Conservation (phyloP, 2,113 vertebrate genomes). For the Corydoras sp. region DNA sequence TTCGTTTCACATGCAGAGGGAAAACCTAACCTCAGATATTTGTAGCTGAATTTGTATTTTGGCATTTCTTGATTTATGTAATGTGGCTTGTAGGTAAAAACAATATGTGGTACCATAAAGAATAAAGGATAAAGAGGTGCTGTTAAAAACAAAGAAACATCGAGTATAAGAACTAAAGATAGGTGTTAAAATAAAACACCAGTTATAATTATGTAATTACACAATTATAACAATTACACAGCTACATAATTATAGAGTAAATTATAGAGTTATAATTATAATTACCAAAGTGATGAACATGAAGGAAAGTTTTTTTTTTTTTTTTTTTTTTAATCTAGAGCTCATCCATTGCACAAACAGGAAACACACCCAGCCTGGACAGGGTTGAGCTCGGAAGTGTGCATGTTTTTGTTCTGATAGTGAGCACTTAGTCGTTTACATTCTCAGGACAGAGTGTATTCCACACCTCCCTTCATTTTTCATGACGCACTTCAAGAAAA, state of each 20-base stretch:
- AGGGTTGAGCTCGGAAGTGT: not conserved
- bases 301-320: not conserved
- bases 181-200: not conserved
- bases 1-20: not conserved
- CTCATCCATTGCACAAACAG: not conserved
- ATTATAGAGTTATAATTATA: not conserved
- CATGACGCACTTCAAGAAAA: not conserved
- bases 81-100: not conserved
- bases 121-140: not conserved
- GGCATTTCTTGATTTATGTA: too few relatives aligned
- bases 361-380: not conserved
- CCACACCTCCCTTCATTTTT: not conserved
- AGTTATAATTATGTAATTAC: slow-evolving; percentile 1
- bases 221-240: not conserved
- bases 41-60: too few relatives aligned
- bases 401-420: not conserved
- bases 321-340: not conserved
- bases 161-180: not conserved
- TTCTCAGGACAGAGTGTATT: not conserved
- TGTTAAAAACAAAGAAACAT: not conserved
- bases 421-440: not conserved
- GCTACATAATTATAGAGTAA: not conserved
- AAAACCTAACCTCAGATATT: not conserved
- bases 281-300: slow-evolving; percentile 1
- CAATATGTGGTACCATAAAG: not conserved